Evolutionary conservation across 35 echinoderm and acorn worm species (phyloP), one percentile per base, ranked within the genome.

Genomic region (Apostichopus japonicus): DNA sequence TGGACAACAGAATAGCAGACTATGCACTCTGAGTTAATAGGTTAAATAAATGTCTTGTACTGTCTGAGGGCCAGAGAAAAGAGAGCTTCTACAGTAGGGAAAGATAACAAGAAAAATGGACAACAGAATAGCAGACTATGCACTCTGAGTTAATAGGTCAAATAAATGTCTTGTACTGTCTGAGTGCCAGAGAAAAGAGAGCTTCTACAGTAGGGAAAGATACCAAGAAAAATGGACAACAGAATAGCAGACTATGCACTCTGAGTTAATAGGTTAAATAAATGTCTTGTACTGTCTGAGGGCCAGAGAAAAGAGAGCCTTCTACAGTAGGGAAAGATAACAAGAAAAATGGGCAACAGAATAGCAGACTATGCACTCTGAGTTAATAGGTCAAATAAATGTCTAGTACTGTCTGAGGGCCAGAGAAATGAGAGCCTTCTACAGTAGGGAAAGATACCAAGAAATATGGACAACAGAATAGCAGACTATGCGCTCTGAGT

Each of bases 281-380:
- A 44, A 44, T 44, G 33, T 44, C 33, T 44, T 44, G 33, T 44
- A 4, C 33, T 44, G 33, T 44, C 33, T 44, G 84, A 95, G 81
- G 67, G 96, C 96, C 54, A 90, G 96, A 65, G 96, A 98, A 98
- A 27, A 98, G 95, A 78, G 24, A 94, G 83, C 92, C 88, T 11
- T 91, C 90, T 72, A 88, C 72, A 11, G 86, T 80, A 5, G 59
- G 80, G 9, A 82, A 73, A 23, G 78, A 90, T 27, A 53, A 19
- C 25, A 67, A 83, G 53, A 93, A 95, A 63, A 73, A 78, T 23
- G 65, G 83, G 6, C 65, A 83, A 55, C 79, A 87, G 54, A 92
- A 83, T 24, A 94, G 92, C 62, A 92, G 77, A 62, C 79, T 94
- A 5, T 94, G 93, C 71, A 83, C 17, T 54, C 78, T 94, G 25